Percentiles rank a stretch among this genome's conserved stretches.
Conservation (phyloP, 2,797 vertebrate species). For the Staurois parvus region DNA sequence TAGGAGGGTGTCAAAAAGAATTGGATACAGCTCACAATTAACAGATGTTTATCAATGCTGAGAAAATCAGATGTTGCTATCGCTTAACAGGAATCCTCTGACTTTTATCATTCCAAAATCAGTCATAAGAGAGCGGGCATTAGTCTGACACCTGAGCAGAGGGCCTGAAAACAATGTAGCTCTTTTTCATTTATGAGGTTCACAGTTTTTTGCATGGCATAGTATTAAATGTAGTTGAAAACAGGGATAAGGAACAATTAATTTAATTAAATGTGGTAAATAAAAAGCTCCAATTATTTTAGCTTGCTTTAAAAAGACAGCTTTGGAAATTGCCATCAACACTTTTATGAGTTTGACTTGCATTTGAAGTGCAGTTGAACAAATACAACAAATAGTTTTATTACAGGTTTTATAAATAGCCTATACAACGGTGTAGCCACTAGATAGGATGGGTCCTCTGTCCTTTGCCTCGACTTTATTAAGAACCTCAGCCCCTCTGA, state of each 20-base stretch:
- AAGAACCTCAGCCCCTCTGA: no score
- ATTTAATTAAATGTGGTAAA: not conserved
- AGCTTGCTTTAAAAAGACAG: no score
- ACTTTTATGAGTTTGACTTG: no score
- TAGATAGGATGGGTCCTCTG: no score
- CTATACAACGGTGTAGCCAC: no score
- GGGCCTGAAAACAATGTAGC: not conserved
- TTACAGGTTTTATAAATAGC: no score
- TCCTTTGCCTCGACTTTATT: no score
- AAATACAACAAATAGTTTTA: no score
- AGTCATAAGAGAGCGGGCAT: not conserved
- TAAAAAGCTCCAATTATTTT: no score
- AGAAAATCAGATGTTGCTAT: not conserved
- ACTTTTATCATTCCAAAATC: not conserved
- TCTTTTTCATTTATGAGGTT: not conserved
- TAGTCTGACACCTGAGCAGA: not conserved
- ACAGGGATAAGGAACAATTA: not conserved
- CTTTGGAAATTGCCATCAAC: no score
- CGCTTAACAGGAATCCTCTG: not conserved
- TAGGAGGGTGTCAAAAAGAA: conserved; percentile 27
- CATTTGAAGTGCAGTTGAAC: no score
- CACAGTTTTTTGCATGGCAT: no score
- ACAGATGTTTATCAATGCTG: conserved; percentile 14
- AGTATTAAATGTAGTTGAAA: not conserved
- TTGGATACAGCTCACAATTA: conserved; percentile 18